These are phyloP conservation scores for Ctenosaura bakeri DNA, from an alignment of 2,797 vertebrate species.

Conservation along the genomic window DNA sequence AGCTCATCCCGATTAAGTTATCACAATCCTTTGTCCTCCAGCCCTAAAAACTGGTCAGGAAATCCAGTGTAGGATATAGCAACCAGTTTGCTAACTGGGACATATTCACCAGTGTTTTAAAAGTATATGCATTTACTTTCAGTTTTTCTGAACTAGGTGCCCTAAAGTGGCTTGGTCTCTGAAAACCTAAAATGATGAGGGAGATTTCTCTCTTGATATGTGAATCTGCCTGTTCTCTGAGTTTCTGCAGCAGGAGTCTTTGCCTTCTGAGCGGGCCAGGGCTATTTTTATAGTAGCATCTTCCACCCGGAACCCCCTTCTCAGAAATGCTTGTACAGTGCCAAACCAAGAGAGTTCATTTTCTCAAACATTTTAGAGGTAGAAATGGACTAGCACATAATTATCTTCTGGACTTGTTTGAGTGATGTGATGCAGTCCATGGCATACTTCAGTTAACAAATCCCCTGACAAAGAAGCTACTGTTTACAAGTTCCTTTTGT, in stretches of 20 bases:
- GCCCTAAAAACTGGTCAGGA: too few relatives aligned
- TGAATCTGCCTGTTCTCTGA: background rate
- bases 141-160: background rate
- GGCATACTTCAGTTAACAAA: background rate
- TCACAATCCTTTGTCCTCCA: too few relatives aligned
- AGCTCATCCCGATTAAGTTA: too few relatives aligned
- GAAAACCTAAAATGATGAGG: background rate
- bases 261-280: background rate
- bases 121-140: background rate
- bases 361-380: background rate
- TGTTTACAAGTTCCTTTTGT: too few relatives aligned
- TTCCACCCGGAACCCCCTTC: too few relatives aligned
- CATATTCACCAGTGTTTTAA: background rate
- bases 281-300: too few relatives aligned
- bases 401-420: background rate
- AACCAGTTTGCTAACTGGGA: background rate
- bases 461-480: too few relatives aligned
- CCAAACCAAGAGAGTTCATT: background rate
- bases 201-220: too few relatives aligned
- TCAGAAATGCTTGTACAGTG: background rate
- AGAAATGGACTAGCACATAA: background rate
- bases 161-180: background rate
- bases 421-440: background rate
- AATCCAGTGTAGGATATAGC: too few relatives aligned
- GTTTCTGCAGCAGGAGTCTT: background rate